Evolutionary conservation across 2,797 vertebrate genomes (phyloP).

Genomic region (Corythornis leucogaster): DNA sequence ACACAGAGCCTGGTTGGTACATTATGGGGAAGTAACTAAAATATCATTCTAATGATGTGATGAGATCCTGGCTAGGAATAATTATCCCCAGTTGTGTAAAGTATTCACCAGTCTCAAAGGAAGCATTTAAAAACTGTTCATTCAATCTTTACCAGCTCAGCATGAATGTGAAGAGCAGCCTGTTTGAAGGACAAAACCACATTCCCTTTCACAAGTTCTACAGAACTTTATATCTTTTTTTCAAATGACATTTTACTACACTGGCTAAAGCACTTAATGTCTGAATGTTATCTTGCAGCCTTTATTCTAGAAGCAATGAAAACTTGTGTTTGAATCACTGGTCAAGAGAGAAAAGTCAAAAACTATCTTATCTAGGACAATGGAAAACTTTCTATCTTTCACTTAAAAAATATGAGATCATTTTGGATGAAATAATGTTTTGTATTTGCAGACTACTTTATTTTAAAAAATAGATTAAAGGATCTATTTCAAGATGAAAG

Average conservation of each 20-base stretch:
- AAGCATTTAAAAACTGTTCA: constrained; percentile 15
- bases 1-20: not conserved
- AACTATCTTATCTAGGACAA: rapidly evolving
- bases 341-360: not conserved
- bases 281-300: not conserved
- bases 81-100: constrained; percentile 2
- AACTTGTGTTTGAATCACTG: not conserved
- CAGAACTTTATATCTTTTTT: not conserved
- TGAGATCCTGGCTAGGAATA: constrained; percentile 16
- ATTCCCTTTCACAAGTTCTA: not conserved
- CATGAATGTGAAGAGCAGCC: not conserved
- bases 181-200: not conserved
- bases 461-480: not conserved
- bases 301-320: not conserved
- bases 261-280: not conserved
- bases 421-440: not conserved
- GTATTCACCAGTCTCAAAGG: constrained; percentile 25
- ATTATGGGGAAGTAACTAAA: constrained; percentile 18
- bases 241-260: not conserved
- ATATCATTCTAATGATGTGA: constrained; percentile 1
- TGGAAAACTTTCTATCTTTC: not conserved
- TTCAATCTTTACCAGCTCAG: not conserved
- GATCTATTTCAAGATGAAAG: not conserved
- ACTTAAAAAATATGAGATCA: not conserved
- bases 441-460: not conserved